phyloP scores from a whole-genome alignment of 1,140 invertebrate species.

The Drosophila yakuba region DNA sequence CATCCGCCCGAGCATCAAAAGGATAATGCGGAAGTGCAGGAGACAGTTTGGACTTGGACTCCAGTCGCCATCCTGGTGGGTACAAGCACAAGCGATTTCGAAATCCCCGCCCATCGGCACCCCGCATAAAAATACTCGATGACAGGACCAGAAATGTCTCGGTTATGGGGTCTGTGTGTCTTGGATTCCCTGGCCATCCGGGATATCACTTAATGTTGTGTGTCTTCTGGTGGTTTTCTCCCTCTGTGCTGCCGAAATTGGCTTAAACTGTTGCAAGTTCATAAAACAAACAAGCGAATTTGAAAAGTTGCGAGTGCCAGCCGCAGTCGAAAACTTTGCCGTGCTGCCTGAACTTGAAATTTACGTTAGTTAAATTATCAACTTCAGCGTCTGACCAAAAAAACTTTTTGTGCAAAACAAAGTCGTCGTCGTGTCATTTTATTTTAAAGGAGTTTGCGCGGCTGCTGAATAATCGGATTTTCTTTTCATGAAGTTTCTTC shows the following conservation, averaged over 20 bases:
- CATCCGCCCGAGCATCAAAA: conserved; percentile 46
- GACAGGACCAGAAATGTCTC: conserved; percentile 33
- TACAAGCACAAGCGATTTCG: conserved; percentile 26
- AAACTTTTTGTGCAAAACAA: conserved; percentile 38
- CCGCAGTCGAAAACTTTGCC: conserved; percentile 45
- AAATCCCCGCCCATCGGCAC: conserved; percentile 13
- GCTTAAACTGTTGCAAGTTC: conserved; percentile 69
- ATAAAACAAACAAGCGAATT: conserved; percentile 71
- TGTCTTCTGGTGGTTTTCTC: conserved; percentile 16
- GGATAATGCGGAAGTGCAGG: conserved; percentile 50
- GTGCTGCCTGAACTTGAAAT: conserved; percentile 64
- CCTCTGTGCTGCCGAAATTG: conserved; percentile 48
- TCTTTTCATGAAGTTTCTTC: background rate
- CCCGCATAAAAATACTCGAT: conserved; percentile 38
- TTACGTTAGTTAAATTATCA: conserved; percentile 73
- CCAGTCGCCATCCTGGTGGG: conserved; percentile 53
- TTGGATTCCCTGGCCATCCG: conserved; percentile 1
- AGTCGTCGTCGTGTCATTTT: conserved; percentile 25
- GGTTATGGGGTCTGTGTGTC: conserved; percentile 30
- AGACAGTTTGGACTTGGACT: conserved; percentile 33
- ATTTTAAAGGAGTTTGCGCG: conserved; percentile 23
- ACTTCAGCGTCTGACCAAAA: conserved; percentile 49
- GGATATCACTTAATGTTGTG: conserved; percentile 39
- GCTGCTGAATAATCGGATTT: conserved; percentile 10
- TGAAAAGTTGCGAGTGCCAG: conserved; percentile 66